phyloP scores from a whole-genome alignment of 2,797 vertebrate genomes.

The Morelia viridis region DNA sequence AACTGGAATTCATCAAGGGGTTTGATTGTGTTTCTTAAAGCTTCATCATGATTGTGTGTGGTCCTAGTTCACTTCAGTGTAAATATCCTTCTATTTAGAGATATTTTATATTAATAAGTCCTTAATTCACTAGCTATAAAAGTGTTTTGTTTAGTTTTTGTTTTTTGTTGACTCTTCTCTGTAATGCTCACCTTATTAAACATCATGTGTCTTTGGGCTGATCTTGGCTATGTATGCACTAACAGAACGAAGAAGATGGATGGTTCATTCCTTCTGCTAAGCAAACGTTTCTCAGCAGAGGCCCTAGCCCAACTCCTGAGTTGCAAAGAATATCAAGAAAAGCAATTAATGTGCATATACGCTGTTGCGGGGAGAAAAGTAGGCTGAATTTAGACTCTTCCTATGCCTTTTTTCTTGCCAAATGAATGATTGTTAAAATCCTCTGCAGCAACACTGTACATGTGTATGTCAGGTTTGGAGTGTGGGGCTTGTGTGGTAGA shows the following conservation, averaged over 20 bases:
- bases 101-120: background rate
- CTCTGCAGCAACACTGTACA: background rate
- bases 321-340: background rate
- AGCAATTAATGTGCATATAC: background rate
- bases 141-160: background rate
- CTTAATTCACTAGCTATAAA: background rate
- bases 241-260: background rate
- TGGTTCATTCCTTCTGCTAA: background rate
- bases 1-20: constrained; percentile 4
- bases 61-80: background rate
- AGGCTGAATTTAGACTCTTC: background rate
- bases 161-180: background rate
- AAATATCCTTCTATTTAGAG: background rate
- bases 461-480: background rate
- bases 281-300: background rate
- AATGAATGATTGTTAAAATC: background rate
- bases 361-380: background rate
- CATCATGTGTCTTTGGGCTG: background rate
- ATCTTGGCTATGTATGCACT: background rate
- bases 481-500: background rate
- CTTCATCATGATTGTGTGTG: constrained; percentile 11
- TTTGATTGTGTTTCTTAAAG: background rate
- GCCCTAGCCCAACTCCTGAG: background rate
- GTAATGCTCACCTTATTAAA: constrained; percentile 1
- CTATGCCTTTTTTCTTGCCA: background rate